Base-by-base conservation (phyloP, 2,888 invertebrate genomes). In the Polyommatus icarus region DNA sequence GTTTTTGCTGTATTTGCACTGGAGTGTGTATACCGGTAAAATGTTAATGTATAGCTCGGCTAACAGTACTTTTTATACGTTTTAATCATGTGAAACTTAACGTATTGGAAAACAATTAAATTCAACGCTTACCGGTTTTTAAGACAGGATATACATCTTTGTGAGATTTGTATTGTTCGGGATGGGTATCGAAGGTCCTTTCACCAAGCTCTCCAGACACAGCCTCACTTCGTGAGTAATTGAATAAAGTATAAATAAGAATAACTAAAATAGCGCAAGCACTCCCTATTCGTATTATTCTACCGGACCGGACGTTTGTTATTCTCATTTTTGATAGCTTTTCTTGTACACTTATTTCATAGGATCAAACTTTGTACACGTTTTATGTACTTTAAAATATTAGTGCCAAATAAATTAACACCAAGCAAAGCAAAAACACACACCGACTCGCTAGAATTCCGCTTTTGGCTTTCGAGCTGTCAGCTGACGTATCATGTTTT, bases 231-330 rank as follows among this genome's bases (percentile, higher is more conserved):
- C 89, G 92, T 67, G 95, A 94, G 94, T 96, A 96, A 81, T 94
- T 95, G 81, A 95, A 94, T 79, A 96, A 87, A 82, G 96, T 92
- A 87, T 96, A 96, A 78, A 97, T 86, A 78, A 96, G 86, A 82
- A 96, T 88, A 83, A 96, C 82, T 80, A 96, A 89, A 81, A 96
- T 89, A 81, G 93, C 87, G 82, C 95, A 91, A 77, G 93, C 92
- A 76, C 93, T 87, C 15, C 88, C 87, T 82, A 96, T 89, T 81
- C 96, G 95, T 82, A 95, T 89, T 79, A 96, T 94, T 81, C 95
- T 91, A 71, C 95, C 95, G 76, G 94, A 94, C 83, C 96, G 93
- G 76, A 96, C 88, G 83, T 95, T 95, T 82, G 95, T 95, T 78
- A 96, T 94, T 83, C 95, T 95, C 95, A 96, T 96, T 85, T 86